A percentile compares a stretch with the other conserved stretches of the same genome.
phyloP scores from a whole-genome alignment of 2,888 invertebrate species.

The Amphiduros pacificus region DNA sequence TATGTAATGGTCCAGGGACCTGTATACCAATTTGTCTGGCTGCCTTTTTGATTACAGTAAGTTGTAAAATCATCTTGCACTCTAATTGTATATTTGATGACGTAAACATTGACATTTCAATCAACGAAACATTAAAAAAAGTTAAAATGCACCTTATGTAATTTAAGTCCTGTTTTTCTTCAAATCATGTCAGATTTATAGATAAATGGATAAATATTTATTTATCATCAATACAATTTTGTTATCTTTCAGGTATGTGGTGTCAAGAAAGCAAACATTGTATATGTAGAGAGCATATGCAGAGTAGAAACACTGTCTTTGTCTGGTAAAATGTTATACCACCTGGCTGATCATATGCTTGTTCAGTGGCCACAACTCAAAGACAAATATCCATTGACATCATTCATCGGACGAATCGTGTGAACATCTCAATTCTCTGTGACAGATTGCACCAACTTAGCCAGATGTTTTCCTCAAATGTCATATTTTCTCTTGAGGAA shows the following conservation, averaged over 20 bases:
- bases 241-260: slow-evolving; percentile 60
- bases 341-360: slow-evolving; percentile 79
- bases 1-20: slow-evolving; percentile 96
- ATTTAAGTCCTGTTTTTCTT: too few species aligned
- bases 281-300: slow-evolving; percentile 95
- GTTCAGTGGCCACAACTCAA: slow-evolving; percentile 90
- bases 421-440: too few species aligned
- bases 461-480: too few species aligned
- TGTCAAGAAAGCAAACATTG: slow-evolving; percentile 71
- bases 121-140: too few species aligned
- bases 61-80: too few species aligned
- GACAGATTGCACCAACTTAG: too few species aligned
- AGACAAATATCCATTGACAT: slow-evolving; percentile 69
- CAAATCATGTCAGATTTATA: not conserved
- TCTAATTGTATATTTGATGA: too few species aligned
- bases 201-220: not conserved
- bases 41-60: slow-evolving; percentile 71
- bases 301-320: slow-evolving; percentile 86
- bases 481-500: too few species aligned
- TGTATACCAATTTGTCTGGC: slow-evolving; percentile 88
- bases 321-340: slow-evolving; percentile 81
- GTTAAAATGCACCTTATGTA: too few species aligned
- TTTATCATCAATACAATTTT: not conserved
- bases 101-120: too few species aligned
- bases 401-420: slow-evolving; percentile 72